Evolutionary conservation across 2,888 invertebrate genomes (phyloP).

Genomic region (Tetropium fuscum): DNA sequence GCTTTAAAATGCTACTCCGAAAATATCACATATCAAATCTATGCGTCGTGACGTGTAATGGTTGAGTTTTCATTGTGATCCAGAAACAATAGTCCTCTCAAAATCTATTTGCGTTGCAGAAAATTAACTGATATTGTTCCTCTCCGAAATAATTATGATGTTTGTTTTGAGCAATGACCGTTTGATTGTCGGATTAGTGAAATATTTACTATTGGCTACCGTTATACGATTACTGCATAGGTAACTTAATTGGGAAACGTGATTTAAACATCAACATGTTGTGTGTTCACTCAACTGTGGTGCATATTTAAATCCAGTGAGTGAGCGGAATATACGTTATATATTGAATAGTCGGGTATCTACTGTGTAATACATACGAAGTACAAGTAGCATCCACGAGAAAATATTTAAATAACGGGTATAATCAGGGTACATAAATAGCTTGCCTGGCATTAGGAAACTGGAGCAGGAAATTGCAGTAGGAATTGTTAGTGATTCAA

Average conservation of each 20-base stretch:
- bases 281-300: not conserved
- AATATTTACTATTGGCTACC: slow-evolving; percentile 9
- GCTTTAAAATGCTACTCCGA: not conserved
- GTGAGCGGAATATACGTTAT: too few species aligned
- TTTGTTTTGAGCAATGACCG: slow-evolving; percentile 8
- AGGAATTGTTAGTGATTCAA: too few species aligned
- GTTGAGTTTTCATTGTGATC: not conserved
- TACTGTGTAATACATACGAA: too few species aligned
- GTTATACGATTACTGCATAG: not conserved
- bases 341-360: too few species aligned
- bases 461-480: too few species aligned
- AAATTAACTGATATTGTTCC: not conserved
- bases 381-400: too few species aligned
- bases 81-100: not conserved
- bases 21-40: too few species aligned
- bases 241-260: not conserved
- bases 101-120: slow-evolving; percentile 2
- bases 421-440: too few species aligned
- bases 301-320: too few species aligned
- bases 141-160: not conserved
- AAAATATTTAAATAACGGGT: too few species aligned
- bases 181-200: slow-evolving; percentile 6
- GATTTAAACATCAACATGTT: not conserved
- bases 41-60: too few species aligned
- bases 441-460: too few species aligned